A percentile compares a stretch with the other conserved stretches of the same genome.
Evolutionary conservation across 1,140 invertebrate species (phyloP).

Genomic region (Platyscapa corneri): DNA sequence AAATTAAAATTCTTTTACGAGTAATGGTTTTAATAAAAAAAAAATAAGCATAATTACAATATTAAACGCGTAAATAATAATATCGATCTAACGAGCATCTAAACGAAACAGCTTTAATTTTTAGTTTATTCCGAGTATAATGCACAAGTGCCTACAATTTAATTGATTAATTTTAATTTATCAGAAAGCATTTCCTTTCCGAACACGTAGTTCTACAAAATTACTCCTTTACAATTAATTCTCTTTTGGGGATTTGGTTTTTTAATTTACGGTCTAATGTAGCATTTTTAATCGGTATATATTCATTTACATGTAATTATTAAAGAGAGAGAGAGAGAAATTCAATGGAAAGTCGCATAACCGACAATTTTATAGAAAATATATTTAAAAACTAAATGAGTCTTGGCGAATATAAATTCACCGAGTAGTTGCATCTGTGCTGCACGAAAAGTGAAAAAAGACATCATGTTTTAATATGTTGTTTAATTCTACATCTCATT

Average conservation of each 20-base stretch:
- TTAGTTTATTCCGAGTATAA: no score
- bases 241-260: not conserved
- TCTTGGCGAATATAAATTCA: not conserved
- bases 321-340: not conserved
- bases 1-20: no score
- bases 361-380: not conserved
- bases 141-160: not conserved
- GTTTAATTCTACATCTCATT: conserved; percentile 12
- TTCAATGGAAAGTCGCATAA: not conserved
- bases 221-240: not conserved
- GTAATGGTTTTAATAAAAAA: no score
- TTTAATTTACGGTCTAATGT: not conserved
- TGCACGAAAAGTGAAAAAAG: not conserved
- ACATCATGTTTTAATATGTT: not conserved
- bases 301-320: not conserved
- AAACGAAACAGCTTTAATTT: not conserved
- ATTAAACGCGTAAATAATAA: no score
- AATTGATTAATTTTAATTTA: not conserved
- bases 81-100: no score
- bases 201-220: not conserved
- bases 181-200: not conserved
- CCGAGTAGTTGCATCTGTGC: not conserved
- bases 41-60: no score
- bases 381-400: not conserved
- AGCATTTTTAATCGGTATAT: not conserved